Conservation (phyloP, 2,113 vertebrate genomes). For the Synchiropus splendidus region DNA sequence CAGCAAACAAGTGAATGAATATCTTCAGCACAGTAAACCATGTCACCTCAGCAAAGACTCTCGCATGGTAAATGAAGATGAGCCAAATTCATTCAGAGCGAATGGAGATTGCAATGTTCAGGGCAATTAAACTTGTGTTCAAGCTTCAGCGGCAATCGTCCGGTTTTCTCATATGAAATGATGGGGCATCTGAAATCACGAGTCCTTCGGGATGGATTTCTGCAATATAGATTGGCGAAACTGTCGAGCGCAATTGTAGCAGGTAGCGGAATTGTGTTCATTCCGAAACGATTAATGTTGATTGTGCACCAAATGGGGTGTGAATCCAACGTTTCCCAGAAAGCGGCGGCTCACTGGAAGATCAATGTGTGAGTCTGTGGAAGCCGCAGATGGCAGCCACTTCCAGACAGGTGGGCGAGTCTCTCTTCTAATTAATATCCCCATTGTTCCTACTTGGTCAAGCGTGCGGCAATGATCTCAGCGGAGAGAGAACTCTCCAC, state of each 20-base stretch:
- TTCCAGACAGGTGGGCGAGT: constrained; percentile 35
- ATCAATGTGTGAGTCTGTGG: constrained; percentile 32
- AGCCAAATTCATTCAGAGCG: constrained; percentile 8
- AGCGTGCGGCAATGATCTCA: constrained; percentile 33
- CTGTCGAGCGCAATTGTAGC: constrained; percentile 7
- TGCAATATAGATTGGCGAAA: too few species aligned
- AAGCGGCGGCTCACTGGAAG: constrained; percentile 51
- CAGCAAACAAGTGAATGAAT: neutral
- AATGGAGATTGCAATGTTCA: constrained; percentile 18
- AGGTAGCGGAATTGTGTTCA: constrained; percentile 22
- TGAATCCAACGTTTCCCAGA: constrained; percentile 42
- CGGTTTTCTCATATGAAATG: neutral
- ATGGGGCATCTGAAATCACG: too few species aligned
- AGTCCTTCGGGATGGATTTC: too few species aligned
- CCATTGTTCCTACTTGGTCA: constrained; percentile 42
- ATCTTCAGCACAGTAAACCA: neutral
- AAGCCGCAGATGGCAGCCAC: constrained; percentile 30
- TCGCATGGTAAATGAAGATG: constrained; percentile 25
- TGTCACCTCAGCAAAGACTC: constrained; percentile 6
- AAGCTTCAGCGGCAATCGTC: constrained; percentile 5
- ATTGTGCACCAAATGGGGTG: constrained; percentile 54
- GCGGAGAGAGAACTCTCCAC: constrained; percentile 11
- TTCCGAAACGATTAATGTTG: constrained; percentile 57
- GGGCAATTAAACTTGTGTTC: constrained; percentile 22
- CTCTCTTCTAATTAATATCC: constrained; percentile 44